A percentile compares a stretch with the other conserved stretches of the same genome.
These are phyloP conservation scores for Lepidostoma basale DNA, from an alignment of 1,140 invertebrate genomes.

Conservation along the genomic window DNA sequence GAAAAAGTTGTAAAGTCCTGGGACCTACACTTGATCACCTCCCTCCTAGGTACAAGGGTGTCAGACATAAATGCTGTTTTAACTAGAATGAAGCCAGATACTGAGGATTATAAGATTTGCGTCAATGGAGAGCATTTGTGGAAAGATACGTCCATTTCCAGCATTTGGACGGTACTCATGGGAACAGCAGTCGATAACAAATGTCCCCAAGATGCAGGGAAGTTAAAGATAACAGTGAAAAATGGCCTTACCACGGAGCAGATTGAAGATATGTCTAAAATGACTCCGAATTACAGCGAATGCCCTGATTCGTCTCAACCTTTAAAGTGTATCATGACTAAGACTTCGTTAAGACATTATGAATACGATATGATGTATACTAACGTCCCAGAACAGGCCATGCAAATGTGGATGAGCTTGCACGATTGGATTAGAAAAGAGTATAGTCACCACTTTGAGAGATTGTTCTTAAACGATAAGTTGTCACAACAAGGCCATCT, in stretches of 20 bases:
- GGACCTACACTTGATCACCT: conserved; percentile 50
- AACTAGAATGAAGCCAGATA: conserved; percentile 48
- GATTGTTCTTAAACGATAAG: background rate
- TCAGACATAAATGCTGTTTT: conserved; percentile 49
- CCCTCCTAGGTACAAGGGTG: background rate
- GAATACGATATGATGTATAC: conserved; percentile 25
- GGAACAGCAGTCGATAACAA: conserved; percentile 4
- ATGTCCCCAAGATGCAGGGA: conserved; percentile 8
- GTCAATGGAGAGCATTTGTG: conserved; percentile 50
- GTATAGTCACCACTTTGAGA: conserved; percentile 23
- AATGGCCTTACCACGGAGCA: conserved; percentile 22
- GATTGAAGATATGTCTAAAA: background rate
- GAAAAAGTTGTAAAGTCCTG: conserved; percentile 48
- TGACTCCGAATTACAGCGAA: background rate
- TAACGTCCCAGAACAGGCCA: conserved; percentile 44
- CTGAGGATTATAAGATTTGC: conserved; percentile 53
- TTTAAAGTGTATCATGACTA: conserved; percentile 41
- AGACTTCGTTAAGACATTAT: conserved; percentile 10
- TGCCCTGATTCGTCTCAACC: conserved; percentile 47
- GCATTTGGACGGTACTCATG: conserved; percentile 43
- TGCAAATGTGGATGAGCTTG: conserved; percentile 47
- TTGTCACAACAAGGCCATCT: conserved; percentile 22
- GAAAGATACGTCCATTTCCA: conserved; percentile 48
- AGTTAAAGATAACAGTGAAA: background rate
- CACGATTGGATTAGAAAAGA: conserved; percentile 9